Evolutionary conservation across 2,888 invertebrate genomes (phyloP), one percentile per base, ranked within the genome.

Genomic region (Pachycephus smyrnensis): DNA sequence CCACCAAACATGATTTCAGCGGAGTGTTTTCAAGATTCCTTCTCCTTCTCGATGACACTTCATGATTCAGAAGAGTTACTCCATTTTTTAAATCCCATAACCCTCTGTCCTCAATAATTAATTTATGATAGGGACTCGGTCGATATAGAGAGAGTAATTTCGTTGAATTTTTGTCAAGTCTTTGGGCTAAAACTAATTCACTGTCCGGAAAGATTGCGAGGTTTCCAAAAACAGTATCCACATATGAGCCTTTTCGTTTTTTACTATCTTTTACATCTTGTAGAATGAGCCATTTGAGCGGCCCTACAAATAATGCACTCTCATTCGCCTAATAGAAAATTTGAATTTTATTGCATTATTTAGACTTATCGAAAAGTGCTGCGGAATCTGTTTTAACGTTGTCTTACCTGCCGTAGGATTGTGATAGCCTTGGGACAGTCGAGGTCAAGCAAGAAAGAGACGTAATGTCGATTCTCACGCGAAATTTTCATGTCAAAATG

Each of bases 141-240:
- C 89, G 87, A 81, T 90, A 90, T 0, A 88, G 36, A 4, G 89
- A 88, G 3, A 76, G 35, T n/a, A 90, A 74, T n/a, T 81, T 75
- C 31, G 85, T 73, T 31, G 80, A 79, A 71, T 85, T 77, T 0
- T 77, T 55, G 0, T 81, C 76, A 1, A 84, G 23, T 73, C 78
- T 30, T 81, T 37, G 76, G 81, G 0, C 83, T 12, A 90, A 76
- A 0, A 87, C 73, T 4, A 90, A 83, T 55, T 89, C 87, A 78
- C 90, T 90, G 77, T 90, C 90, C 1, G 90, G 88, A 76, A 86
- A 88, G 35, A 87, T 82, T 1, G 81, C 75, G 4, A 88, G 80
- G 23, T 80, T 31, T 0, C 71, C 31, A 68, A 90, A 89, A 9
- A 80, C 78, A 68, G 78, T 73, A n/a, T 73, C 23, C 11, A 74